Conservation (phyloP, 1,140 invertebrate genomes). For the Leptinotarsa defecta region DNA sequence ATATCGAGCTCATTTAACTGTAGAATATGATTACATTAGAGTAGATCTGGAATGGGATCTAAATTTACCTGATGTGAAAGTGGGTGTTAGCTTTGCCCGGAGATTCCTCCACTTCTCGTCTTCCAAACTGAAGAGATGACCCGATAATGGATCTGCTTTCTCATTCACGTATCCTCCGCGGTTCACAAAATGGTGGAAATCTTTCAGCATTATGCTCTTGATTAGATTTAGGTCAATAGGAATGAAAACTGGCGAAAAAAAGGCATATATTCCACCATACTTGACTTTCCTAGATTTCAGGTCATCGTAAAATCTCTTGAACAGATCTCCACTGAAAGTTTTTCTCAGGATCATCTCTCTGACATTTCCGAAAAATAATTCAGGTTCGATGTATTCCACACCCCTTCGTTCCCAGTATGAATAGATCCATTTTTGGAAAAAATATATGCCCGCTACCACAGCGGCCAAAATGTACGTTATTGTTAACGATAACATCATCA, state of each 20-base stretch:
- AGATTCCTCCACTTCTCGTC: constrained; percentile 59
- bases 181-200: constrained; percentile 59
- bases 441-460: not conserved
- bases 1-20: no score
- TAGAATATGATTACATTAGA: no score
- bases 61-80: constrained; percentile 58
- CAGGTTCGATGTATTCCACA: constrained; percentile 51
- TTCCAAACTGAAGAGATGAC: constrained; percentile 56
- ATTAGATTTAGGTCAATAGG: constrained; percentile 59
- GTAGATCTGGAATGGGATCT: no score
- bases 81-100: constrained; percentile 57
- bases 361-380: constrained; percentile 51
- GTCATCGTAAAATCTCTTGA: constrained; percentile 45
- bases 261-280: constrained; percentile 33
- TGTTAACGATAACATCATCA: constrained; percentile 58
- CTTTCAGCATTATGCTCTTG: constrained; percentile 56
- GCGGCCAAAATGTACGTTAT: not conserved
- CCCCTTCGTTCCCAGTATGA: constrained; percentile 56
- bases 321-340: not conserved
- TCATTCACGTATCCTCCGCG: constrained; percentile 54
- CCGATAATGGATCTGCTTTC: constrained; percentile 57
- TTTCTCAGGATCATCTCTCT: constrained; percentile 25
- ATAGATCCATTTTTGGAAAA: constrained; percentile 45
- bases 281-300: constrained; percentile 38
- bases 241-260: constrained; percentile 32